Base-by-base conservation (phyloP, 1,140 invertebrate species). In the Cherax quadricarinatus region DNA sequence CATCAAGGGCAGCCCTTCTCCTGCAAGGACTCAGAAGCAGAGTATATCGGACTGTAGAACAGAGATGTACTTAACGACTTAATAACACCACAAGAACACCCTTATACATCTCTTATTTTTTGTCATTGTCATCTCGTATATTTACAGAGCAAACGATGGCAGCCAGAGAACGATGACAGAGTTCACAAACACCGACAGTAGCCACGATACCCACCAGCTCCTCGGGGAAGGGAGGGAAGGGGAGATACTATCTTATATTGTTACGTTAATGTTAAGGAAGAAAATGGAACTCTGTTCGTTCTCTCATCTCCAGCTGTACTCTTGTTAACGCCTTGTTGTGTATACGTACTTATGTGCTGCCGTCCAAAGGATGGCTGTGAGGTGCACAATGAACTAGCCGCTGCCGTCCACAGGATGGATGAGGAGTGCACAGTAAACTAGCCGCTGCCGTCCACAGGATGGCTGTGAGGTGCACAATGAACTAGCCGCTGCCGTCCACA, bases 1-100 rank as follows among this genome's bases (percentile, higher is more conserved):
- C 30, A 41, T 41, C 30, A 2, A 2, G 30, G 30, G 30, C 30
- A 41, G 30, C 18, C 16, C 66, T 60, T 30, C 41, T 78, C 70
- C 85, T 49, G 21, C 70, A 2, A 41, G 12, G 41, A n/a, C 4
- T 18, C 24, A 49, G 70, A 30, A 18, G 70, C 73, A n/a, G 7
- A 24, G 60, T 41, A 70, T 48, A 78, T 57, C 78, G 49, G 49
- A 16, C 4, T 57, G 48, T 87, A 87, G 70, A 87, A 78, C 85
- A 87, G 70, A 78, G 49, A 78, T 75, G 14, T 87, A 41, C 30
- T 41, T 41, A 87, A 87, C 78, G 85, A 87, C 85, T 87, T 87
- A 87, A 87, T 87, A 87, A 87, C 57, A 78, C 66, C 16, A 66
- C 70, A 53, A 30, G 48, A 24, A 30, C 12, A 48, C 73, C 85